Evolutionary conservation across 1,140 invertebrate genomes (phyloP).

Genomic region (Drosophila prosaltans): DNA sequence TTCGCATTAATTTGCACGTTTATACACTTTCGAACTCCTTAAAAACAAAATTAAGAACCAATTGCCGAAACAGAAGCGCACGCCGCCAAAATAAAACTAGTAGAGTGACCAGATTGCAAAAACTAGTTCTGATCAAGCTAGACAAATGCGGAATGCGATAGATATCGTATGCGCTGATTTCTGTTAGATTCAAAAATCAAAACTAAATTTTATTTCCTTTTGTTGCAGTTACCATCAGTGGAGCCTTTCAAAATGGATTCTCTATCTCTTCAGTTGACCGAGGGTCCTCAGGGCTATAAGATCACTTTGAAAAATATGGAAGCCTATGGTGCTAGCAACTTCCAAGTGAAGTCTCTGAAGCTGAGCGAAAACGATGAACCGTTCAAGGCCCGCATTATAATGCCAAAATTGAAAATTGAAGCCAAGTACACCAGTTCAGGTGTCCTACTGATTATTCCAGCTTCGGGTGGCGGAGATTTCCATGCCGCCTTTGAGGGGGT

Average conservation of each 20-base stretch:
- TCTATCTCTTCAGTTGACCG: conserved; percentile 87
- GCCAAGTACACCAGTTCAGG: conserved; percentile 89
- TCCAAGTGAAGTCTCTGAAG: conserved; percentile 86
- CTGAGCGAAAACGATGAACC: conserved; percentile 85
- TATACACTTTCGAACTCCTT: too few relatives aligned
- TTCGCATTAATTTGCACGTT: too few relatives aligned
- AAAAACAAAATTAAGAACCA: too few relatives aligned
- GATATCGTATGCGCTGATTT: too few relatives aligned
- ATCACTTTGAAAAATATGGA: conserved; percentile 88
- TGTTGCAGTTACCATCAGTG: conserved; percentile 85
- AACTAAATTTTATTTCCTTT: neutral
- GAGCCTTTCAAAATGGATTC: conserved; percentile 90
- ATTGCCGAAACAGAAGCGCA: too few relatives aligned
- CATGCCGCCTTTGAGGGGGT: conserved; percentile 87
- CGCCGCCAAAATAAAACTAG: too few relatives aligned
- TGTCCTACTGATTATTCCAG: conserved; percentile 88
- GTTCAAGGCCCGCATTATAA: conserved; percentile 87
- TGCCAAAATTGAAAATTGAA: conserved; percentile 87
- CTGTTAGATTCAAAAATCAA: too few relatives aligned
- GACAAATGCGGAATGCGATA: too few relatives aligned
- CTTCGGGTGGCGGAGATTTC: conserved; percentile 89
- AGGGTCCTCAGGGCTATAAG: conserved; percentile 88
- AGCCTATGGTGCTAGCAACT: conserved; percentile 88
- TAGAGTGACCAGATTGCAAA: too few relatives aligned
- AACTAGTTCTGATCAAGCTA: too few relatives aligned